Evolutionary conservation across 2,113 vertebrate genomes (phyloP).

Genomic region (Raja brachyura): DNA sequence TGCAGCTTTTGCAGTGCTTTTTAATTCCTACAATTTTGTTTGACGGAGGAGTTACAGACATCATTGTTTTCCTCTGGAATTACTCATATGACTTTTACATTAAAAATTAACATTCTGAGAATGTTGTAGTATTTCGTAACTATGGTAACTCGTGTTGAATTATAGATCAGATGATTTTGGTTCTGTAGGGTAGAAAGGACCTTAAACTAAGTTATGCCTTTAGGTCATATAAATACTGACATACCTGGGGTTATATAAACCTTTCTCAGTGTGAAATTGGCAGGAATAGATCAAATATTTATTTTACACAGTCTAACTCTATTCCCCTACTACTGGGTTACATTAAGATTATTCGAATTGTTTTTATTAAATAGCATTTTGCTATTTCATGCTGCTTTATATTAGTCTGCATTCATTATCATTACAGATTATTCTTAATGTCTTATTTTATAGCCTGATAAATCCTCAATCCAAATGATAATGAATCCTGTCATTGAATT

Average conservation of each 20-base stretch:
- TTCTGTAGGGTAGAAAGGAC: not conserved
- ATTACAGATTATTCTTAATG: not conserved
- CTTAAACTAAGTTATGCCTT: not conserved
- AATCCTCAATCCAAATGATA: not conserved
- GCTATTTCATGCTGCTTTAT: not conserved
- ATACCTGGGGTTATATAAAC: not conserved
- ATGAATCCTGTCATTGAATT: not conserved
- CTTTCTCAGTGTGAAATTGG: not conserved
- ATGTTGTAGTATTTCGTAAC: not conserved
- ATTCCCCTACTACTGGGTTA: too few species aligned
- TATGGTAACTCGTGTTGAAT: constrained; percentile 27
- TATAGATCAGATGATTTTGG: not conserved
- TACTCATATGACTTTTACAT: not conserved
- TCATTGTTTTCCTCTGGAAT: not conserved
- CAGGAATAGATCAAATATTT: not conserved
- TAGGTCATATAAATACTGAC: not conserved
- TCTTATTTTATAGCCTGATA: not conserved
- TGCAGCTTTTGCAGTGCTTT: not conserved
- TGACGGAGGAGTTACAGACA: not conserved
- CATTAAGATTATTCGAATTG: not conserved
- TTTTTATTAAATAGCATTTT: not conserved
- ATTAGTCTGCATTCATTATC: not conserved
- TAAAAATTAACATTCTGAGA: constrained; percentile 12
- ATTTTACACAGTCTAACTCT: not conserved
- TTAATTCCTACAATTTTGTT: not conserved